phyloP scores from a whole-genome alignment of 1,140 invertebrate species.

The Papilio machaon region DNA sequence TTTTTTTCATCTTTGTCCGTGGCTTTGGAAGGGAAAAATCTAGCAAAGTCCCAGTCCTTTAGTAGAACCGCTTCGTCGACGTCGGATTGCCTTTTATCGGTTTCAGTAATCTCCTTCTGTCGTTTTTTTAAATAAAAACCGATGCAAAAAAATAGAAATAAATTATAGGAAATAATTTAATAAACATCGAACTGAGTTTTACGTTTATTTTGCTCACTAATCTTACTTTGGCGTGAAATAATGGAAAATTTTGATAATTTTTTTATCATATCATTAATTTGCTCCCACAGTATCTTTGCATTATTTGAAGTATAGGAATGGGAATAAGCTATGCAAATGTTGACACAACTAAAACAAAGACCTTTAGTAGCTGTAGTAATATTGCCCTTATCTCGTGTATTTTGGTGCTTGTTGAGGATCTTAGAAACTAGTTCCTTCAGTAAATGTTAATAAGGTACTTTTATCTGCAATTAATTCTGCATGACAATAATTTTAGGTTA shows the following conservation, averaged over 20 bases:
- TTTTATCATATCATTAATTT: background rate
- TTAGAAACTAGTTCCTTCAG: background rate
- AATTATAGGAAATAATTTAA: conserved; percentile 60
- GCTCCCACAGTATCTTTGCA: background rate
- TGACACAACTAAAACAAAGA: conserved; percentile 11
- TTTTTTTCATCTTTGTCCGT: conserved; percentile 69
- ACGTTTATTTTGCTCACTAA: conserved; percentile 66
- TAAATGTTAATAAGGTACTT: background rate
- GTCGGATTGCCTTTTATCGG: conserved; percentile 80
- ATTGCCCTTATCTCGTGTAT: background rate
- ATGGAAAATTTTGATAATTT: background rate
- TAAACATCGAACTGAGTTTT: conserved; percentile 44
- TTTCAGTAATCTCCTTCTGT: conserved; percentile 73
- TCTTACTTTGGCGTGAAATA: conserved; percentile 79
- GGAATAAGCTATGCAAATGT: conserved; percentile 19
- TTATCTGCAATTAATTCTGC: background rate
- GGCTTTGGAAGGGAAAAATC: conserved; percentile 87
- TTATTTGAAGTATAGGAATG: background rate
- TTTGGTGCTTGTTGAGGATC: background rate
- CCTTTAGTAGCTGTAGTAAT: background rate
- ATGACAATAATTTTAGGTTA: background rate
- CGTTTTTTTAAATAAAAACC: conserved; percentile 70
- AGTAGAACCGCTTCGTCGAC: conserved; percentile 88
- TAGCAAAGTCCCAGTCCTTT: conserved; percentile 92
- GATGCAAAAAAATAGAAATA: conserved; percentile 75